Base-by-base conservation (phyloP, 2,797 vertebrate species). In the Sebastes oblongus region DNA sequence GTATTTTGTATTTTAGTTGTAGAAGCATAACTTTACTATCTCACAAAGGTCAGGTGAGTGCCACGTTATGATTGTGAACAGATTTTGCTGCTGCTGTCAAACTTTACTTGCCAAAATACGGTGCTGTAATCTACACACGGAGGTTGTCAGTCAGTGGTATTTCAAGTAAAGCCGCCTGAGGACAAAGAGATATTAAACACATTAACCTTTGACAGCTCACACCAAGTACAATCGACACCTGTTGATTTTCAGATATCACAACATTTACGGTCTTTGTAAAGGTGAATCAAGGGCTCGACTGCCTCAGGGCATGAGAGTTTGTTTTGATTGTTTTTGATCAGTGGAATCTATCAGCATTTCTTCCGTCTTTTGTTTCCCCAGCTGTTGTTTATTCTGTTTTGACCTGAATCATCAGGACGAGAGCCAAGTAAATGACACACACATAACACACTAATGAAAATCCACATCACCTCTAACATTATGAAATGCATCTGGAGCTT, bases 231-330 rank as follows among this genome's bases (percentile, higher is more conserved):
- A 59, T 58, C 13, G 3, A 64, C 75, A 76, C 42, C 36, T 73
- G 61, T 71, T 55, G 46, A 82, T 87, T 59, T 76, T 73, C 56
- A 73, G n/a, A 71, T 83, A 83, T 76, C 68, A 78, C 81, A 82
- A 87, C 59, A 75, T 82, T 64, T 69, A 25, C 8, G 64, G 8
- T 20, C 39, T 42, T 72, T 76, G 34, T 74, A 8, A 64, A 76
- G 60, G 32, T 78, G 60, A 85, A 64, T 67, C 46, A 8, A 11
- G 8, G 66, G n/a, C 74, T 54, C 1, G 22, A 29, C 66, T 13
- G 78, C 72, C 68, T 8, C 55, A 2, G 74, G 66, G 27, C 30
- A 60, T 56, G 50, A 52, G 52, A n/a, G 25, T 50, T 71, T 74
- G 68, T 69, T 81, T 86, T 78, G 12, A 18, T 59, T 60, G 32